Conservation (phyloP, 2,888 invertebrate species). For the Pardosa pseudoannulata region DNA sequence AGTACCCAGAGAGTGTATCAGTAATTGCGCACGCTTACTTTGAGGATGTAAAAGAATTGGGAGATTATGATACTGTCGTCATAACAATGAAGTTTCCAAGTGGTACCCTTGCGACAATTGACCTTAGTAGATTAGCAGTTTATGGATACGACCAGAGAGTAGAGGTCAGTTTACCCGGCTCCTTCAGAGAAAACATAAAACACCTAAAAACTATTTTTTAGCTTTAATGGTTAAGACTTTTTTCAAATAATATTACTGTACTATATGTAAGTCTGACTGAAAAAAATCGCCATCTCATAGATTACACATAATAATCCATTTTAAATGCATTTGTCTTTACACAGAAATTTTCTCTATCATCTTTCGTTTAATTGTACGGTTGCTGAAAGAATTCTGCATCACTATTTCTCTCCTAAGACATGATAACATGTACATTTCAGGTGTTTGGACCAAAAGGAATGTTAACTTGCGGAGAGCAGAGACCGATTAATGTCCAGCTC, state of each 20-base stretch:
- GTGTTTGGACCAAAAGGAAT: conserved; percentile 82
- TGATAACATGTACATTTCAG: conserved; percentile 65
- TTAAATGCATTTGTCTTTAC: no score
- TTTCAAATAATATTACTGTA: no score
- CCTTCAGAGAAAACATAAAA: no score
- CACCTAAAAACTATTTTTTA: no score
- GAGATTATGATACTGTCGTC: conserved; percentile 83
- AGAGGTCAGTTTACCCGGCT: conserved; percentile 80
- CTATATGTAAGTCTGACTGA: no score
- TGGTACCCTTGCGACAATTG: conserved; percentile 82
- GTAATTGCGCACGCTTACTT: conserved; percentile 81
- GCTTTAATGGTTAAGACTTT: no score
- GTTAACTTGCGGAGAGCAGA: conserved; percentile 76
- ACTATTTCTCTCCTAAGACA: no score
- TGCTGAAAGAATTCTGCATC: no score
- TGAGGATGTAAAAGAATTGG: conserved; percentile 81
- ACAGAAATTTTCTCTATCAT: no score
- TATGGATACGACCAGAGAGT: conserved; percentile 85
- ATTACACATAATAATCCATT: no score
- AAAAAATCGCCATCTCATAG: no score
- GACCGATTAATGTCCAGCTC: conserved; percentile 47
- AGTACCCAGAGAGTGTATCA: conserved; percentile 81
- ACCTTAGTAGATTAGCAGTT: conserved; percentile 82
- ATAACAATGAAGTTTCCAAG: conserved; percentile 82
- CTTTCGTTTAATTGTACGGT: no score